These are phyloP conservation scores for Nowickia ferox DNA, from an alignment of 2,888 invertebrate genomes.

Conservation along the genomic window DNA sequence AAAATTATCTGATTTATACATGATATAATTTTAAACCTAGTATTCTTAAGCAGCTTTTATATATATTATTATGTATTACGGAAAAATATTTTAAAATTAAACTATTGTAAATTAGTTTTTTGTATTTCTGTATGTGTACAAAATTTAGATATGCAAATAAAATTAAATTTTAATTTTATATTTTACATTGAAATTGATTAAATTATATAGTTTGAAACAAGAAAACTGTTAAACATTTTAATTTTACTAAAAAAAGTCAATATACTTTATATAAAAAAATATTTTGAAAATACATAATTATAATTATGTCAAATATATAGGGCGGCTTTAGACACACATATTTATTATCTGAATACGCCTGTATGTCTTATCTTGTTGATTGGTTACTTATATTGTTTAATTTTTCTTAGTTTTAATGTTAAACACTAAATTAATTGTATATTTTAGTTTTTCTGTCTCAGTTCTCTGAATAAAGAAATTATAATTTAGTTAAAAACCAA, in stretches of 20 bases:
- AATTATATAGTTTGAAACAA: not conserved
- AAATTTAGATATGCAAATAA: conserved; percentile 39
- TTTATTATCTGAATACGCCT: conserved; percentile 40
- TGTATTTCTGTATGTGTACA: not conserved
- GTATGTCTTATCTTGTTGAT: not conserved
- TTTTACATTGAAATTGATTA: conserved; percentile 25
- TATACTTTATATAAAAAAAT: conserved; percentile 23
- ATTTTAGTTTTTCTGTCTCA: conserved; percentile 31
- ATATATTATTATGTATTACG: conserved; percentile 34
- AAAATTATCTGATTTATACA: conserved; percentile 55
- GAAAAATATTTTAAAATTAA: conserved; percentile 57
- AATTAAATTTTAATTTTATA: conserved; percentile 23
- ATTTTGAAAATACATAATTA: conserved; percentile 21
- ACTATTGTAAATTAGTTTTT: conserved; percentile 46
- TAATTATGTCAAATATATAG: conserved; percentile 20
- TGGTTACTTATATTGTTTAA: not conserved
- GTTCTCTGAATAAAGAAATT: conserved; percentile 41
- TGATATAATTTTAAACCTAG: conserved; percentile 60
- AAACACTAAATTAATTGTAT: conserved; percentile 52
- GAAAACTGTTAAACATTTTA: not conserved
- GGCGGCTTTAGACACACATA: conserved; percentile 12
- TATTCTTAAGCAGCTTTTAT: conserved; percentile 34
- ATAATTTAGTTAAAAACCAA: conserved; percentile 38
- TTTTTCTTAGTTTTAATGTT: conserved; percentile 24
- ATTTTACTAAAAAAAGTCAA: conserved; percentile 27